phyloP scores from a whole-genome alignment of 1,140 invertebrate species.

The Eurosta solidaginis region DNA sequence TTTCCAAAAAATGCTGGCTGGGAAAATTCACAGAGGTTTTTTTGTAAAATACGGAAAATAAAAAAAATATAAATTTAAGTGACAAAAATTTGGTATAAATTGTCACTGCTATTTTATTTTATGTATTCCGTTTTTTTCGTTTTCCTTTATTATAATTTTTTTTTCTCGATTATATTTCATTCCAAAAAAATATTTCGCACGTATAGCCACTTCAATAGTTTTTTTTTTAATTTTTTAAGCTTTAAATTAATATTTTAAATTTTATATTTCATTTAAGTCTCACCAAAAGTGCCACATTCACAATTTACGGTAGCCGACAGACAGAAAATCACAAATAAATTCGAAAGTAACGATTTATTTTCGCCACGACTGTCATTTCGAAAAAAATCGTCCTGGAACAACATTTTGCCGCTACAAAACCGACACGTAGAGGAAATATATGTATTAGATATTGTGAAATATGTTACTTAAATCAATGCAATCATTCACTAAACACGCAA shows the following conservation, averaged over 20 bases:
- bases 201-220: not conserved
- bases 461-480: no score
- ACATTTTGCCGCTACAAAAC: not conserved
- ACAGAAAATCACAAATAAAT: conserved; percentile 29
- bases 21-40: no score
- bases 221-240: not conserved
- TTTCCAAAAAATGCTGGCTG: no score
- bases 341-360: not conserved
- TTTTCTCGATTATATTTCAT: not conserved
- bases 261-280: not conserved
- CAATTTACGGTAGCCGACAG: conserved; percentile 29
- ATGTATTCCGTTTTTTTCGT: no score
- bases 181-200: not conserved
- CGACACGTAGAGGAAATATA: not conserved
- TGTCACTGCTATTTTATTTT: no score
- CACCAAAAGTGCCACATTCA: conserved; percentile 34
- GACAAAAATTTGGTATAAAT: no score
- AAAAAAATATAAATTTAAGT: no score
- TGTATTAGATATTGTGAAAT: no score
- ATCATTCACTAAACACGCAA: not conserved
- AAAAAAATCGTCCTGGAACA: not conserved
- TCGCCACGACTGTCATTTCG: not conserved
- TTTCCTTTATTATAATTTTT: not conserved
- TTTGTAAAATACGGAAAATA: no score
- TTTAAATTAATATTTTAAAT: not conserved